Evolutionary conservation across 2,113 vertebrate genomes (phyloP).

Genomic region (Chaetodon auriga): DNA sequence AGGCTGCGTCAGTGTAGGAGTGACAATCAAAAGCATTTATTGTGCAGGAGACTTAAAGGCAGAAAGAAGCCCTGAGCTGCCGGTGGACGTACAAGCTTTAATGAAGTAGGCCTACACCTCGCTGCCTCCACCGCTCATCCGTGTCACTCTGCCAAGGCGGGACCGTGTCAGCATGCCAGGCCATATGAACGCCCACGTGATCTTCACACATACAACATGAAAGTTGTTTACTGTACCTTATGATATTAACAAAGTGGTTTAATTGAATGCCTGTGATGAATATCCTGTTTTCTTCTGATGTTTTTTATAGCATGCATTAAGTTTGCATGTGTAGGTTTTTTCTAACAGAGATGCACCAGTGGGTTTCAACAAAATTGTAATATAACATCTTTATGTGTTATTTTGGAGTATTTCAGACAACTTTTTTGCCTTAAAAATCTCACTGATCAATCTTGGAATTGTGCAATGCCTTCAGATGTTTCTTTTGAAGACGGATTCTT

Average conservation of each 20-base stretch:
- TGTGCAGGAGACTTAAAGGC: constrained; percentile 6
- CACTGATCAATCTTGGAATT: constrained; percentile 89
- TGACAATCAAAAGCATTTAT: constrained; percentile 62
- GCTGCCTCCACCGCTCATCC: constrained; percentile 49
- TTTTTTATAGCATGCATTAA: constrained; percentile 77
- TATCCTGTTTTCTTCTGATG: constrained; percentile 58
- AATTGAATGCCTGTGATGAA: constrained; percentile 85
- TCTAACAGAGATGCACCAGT: constrained; percentile 83
- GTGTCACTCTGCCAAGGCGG: constrained; percentile 74
- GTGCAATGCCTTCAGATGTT: constrained; percentile 88
- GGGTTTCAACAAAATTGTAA: constrained; percentile 78
- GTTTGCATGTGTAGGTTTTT: constrained; percentile 89
- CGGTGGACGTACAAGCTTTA: constrained; percentile 26
- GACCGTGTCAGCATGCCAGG: constrained; percentile 79
- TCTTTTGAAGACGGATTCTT: constrained; percentile 77
- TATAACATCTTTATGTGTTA: constrained; percentile 76
- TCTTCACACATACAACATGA: constrained; percentile 68
- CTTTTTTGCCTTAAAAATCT: constrained; percentile 90
- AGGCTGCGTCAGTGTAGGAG: constrained; percentile 47
- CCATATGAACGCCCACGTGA: constrained; percentile 37
- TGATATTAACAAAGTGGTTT: constrained; percentile 76
- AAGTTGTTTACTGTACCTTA: constrained; percentile 81
- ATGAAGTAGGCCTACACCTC: constrained; percentile 43
- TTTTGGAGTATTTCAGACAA: constrained; percentile 76
- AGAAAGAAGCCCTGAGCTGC: not conserved